phyloP scores from a whole-genome alignment of 2,113 vertebrate genomes.

The Callipepla californica region DNA sequence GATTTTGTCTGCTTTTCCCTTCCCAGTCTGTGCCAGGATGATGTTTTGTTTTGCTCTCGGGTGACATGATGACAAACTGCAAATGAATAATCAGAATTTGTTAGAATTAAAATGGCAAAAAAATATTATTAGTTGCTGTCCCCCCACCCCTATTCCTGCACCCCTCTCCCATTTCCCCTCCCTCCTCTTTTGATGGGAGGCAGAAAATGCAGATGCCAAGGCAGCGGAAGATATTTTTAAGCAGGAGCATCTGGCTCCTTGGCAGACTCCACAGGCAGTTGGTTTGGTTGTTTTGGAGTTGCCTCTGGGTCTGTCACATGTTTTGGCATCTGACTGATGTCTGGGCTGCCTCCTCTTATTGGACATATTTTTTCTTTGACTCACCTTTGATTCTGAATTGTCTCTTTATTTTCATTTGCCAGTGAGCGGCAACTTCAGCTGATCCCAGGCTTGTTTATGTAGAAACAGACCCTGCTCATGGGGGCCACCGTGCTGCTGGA shows the following conservation, averaged over 20 bases:
- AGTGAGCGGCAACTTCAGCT: conserved; percentile 56
- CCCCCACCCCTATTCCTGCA: background rate
- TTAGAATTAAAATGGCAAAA: conserved; percentile 66
- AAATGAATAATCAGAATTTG: conserved; percentile 56
- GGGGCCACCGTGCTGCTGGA: conserved; percentile 28
- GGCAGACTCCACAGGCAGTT: conserved; percentile 81
- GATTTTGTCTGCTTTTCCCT: background rate
- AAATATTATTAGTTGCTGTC: conserved; percentile 57
- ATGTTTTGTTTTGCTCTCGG: conserved; percentile 51
- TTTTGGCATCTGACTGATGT: conserved; percentile 80
- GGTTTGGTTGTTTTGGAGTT: conserved; percentile 80
- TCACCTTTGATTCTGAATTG: conserved; percentile 74
- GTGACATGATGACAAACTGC: conserved; percentile 63
- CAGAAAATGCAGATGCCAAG: conserved; percentile 79
- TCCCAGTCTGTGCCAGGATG: background rate
- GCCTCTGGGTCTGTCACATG: conserved; percentile 84
- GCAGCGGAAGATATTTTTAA: conserved; percentile 85
- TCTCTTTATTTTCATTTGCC: conserved; percentile 65
- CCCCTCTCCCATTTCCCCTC: conserved; percentile 23
- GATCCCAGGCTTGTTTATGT: conserved; percentile 47
- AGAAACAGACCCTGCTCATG: conserved; percentile 41
- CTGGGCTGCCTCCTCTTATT: conserved; percentile 73
- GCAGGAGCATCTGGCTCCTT: conserved; percentile 85
- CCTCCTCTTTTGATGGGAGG: conserved; percentile 72
- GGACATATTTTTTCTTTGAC: conserved; percentile 76